Percentiles rank a stretch among this genome's conserved stretches.
These are phyloP conservation scores for Apodemia zela DNA, from an alignment of 2,888 invertebrate genomes.

Conservation along the genomic window DNA sequence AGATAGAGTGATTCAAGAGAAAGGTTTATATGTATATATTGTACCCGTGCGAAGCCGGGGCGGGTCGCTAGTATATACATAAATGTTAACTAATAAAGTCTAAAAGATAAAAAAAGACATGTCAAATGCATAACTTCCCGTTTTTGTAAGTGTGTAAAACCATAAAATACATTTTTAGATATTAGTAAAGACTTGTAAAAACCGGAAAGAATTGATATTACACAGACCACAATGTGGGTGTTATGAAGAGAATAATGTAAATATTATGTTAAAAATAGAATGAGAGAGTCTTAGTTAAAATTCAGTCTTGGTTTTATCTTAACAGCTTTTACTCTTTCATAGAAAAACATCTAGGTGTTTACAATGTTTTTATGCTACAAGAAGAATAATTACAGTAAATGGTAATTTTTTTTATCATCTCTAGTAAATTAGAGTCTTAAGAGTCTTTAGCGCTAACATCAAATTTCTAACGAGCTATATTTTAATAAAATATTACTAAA, in stretches of 20 bases:
- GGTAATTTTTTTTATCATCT: conserved; percentile 23
- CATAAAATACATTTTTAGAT: too few species aligned
- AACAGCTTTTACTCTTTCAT: conserved; percentile 5
- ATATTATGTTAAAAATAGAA: conserved; percentile 22
- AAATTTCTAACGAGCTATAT: not conserved
- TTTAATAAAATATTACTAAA: not conserved
- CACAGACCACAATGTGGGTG: not conserved
- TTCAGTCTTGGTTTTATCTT: not conserved
- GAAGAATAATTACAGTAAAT: conserved; percentile 24
- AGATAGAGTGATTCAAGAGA: too few species aligned
- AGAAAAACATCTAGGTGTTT: conserved; percentile 3
- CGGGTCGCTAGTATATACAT: too few species aligned
- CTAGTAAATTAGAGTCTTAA: not conserved
- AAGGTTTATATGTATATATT: too few species aligned
- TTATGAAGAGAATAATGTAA: conserved; percentile 18
- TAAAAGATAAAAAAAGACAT: too few species aligned
- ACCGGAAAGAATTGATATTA: conserved; percentile 3
- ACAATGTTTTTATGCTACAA: conserved; percentile 28
- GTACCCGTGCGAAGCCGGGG: too few species aligned
- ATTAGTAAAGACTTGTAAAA: too few species aligned
- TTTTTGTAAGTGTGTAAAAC: too few species aligned
- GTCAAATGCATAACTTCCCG: too few species aligned
- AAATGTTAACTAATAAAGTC: too few species aligned
- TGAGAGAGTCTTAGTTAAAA: conserved; percentile 9
- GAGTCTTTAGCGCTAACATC: not conserved